A percentile compares a stretch with the other conserved stretches of the same genome.
Evolutionary conservation across 2,113 vertebrate species (phyloP).

Genomic region (Tupaia tana): DNA sequence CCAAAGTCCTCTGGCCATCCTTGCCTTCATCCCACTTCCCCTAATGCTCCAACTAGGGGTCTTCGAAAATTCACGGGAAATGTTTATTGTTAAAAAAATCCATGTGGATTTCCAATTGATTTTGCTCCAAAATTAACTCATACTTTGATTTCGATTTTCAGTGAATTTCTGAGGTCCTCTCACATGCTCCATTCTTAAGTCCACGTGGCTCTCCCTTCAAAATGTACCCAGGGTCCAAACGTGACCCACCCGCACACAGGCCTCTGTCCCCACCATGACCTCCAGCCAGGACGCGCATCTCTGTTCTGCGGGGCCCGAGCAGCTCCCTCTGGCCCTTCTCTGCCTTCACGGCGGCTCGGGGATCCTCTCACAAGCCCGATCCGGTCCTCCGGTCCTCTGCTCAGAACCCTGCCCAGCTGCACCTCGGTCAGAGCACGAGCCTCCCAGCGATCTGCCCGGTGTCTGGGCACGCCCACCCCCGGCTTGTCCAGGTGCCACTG

Average conservation of each 20-base stretch:
- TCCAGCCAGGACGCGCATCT: background rate
- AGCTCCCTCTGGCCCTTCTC: too few relatives aligned
- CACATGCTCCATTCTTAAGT: background rate
- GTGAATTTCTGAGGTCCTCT: too few relatives aligned
- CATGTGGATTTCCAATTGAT: too few relatives aligned
- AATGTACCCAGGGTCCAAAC: background rate
- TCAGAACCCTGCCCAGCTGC: background rate
- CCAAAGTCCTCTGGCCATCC: background rate
- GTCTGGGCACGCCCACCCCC: background rate
- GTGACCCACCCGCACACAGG: rapidly evolving
- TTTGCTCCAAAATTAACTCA: too few relatives aligned
- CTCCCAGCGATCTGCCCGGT: background rate
- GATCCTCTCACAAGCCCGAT: background rate
- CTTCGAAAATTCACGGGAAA: too few relatives aligned
- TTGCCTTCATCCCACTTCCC: background rate
- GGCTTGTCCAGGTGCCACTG: background rate
- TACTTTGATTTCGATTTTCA: too few relatives aligned
- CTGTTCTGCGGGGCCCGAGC: too few relatives aligned
- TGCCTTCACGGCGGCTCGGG: too few relatives aligned
- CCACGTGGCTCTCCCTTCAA: background rate
- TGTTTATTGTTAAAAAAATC: too few relatives aligned
- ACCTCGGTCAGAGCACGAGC: background rate
- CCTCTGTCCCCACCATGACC: background rate
- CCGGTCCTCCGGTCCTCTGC: background rate
- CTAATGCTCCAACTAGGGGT: background rate